Evolutionary conservation across 2,113 vertebrate species (phyloP), one percentile per base, ranked within the genome.

Genomic region (Drymodes brunneopygia): DNA sequence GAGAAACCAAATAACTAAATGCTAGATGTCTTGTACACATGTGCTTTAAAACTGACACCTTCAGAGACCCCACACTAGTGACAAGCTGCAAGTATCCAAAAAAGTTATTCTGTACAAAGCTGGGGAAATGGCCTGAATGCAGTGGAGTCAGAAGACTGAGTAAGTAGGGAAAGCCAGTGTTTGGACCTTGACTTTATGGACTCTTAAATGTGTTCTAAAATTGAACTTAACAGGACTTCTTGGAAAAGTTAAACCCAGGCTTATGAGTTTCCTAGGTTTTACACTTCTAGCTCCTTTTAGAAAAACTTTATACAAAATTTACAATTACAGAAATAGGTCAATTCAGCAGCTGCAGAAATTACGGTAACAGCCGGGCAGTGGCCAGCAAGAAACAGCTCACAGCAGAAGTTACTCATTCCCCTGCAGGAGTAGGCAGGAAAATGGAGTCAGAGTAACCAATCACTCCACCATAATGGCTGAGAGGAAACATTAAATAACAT

Each of bases 341-440:
- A 44, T 69, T 83, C 53, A 88, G 54, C 2, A 2, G 28, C 2
- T 56, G 44, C 16, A 91, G 57, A 78, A 86, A 88, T 29, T 9
- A 12, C 0, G 0, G 64, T 53, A 90, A 66, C 1, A 1, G 66
- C 16, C 1, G 0, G 25, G 29, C 51, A 47, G 58, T 4, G 19
- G 53, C 71, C 66, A 88, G 36, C 1, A 10, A 75, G 57, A 82
- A 89, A 86, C 3, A 7, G 58, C 15, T 65, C 27, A 23, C 3
- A 1, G 80, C 22, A 51, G 24, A 82, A 88, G 47, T 35, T 24
- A 80, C 42, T 17, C 15, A 2, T 8, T 90, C 23, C 17, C 14
- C 21, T 27, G 61, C 33, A 82, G 38, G 28, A 57, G 57, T 11
- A 6, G 15, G n/a, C 31, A 84, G 44, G 36, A 65, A 80, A 42